These are phyloP conservation scores for Thalassarche chlororhynchos DNA, from an alignment of 2,113 vertebrate species.

Conservation along the genomic window DNA sequence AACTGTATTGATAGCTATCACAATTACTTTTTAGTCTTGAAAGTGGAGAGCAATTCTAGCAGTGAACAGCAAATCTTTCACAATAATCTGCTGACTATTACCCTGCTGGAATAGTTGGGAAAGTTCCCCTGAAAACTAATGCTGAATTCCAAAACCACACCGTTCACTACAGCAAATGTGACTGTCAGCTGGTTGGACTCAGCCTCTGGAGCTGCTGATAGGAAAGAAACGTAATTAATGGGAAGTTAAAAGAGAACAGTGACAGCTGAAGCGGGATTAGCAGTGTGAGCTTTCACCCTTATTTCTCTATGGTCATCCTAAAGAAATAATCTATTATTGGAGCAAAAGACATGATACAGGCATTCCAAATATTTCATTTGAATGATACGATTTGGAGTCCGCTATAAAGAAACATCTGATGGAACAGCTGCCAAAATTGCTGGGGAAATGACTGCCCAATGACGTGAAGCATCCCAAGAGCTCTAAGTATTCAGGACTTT, in stretches of 20 bases:
- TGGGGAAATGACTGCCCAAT: background rate
- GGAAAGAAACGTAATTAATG: constrained; percentile 10
- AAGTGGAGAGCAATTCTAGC: background rate
- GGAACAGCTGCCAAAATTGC: background rate
- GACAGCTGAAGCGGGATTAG: background rate
- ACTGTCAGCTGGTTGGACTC: background rate
- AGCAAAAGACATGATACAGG: background rate
- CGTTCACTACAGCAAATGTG: background rate
- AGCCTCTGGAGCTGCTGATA: background rate
- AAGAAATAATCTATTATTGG: background rate
- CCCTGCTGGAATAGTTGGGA: background rate
- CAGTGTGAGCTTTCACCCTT: background rate
- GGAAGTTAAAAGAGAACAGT: background rate
- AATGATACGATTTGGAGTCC: background rate
- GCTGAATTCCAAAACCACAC: background rate
- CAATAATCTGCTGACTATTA: background rate
- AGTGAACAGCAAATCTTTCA: background rate
- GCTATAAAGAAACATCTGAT: background rate
- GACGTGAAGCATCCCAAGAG: background rate
- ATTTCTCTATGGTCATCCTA: background rate
- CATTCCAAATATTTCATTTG: background rate
- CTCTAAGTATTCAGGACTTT: background rate
- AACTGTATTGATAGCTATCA: background rate
- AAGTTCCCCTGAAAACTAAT: background rate
- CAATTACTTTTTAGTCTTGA: background rate